Evolutionary conservation across 2,888 invertebrate genomes (phyloP), one percentile per base, ranked within the genome.

Genomic region (Pseudococcus jackbeardsleyi): DNA sequence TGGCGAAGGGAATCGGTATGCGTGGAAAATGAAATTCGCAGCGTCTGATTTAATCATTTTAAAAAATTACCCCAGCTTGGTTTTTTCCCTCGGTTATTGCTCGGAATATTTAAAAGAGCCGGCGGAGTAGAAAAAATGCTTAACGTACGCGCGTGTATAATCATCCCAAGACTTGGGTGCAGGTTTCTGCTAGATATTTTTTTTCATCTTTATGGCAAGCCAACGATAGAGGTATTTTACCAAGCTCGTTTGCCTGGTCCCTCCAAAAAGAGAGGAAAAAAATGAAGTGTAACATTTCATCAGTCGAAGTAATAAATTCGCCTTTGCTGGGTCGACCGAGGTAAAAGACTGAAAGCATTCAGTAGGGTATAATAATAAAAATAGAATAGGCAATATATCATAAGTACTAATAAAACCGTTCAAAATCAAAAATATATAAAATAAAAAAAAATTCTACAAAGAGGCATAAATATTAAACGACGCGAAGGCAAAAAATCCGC

Each of bases 321-420:
- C 46, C 26, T 33, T 33, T 46, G 46, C 46, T 46, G 50, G 26
- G 26, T 3, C 50, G 50, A 50, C 22, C 68, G 22, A 19, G 68
- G 11, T 17, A 64, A 64, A 19, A 64, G 68, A 19, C 68, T 26
- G 50, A 50, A 17, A 33, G 26, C 26, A 33, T 33, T 33, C 26
- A 33, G 26, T 33, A 50, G 50, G 50, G 68, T 68, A 68, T 68
- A 50, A 50, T 50, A 68, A 68, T 68, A 26, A 68, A 68, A 68
- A 68, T 68, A 68, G 68, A 26, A 68, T 19, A 68, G 68, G 68
- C 68, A 68, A 68, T 68, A 68, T 68, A 68, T 68, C 68, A 68
- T 68, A 68, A 68, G 68, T 68, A 68, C 68, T 68, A 68, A 68
- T 68, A 68, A 68, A 68, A 68, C 50, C 68, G 68, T 68, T 68